phyloP scores from a whole-genome alignment of 2,888 invertebrate genomes.

The Drosophila infuscata region DNA sequence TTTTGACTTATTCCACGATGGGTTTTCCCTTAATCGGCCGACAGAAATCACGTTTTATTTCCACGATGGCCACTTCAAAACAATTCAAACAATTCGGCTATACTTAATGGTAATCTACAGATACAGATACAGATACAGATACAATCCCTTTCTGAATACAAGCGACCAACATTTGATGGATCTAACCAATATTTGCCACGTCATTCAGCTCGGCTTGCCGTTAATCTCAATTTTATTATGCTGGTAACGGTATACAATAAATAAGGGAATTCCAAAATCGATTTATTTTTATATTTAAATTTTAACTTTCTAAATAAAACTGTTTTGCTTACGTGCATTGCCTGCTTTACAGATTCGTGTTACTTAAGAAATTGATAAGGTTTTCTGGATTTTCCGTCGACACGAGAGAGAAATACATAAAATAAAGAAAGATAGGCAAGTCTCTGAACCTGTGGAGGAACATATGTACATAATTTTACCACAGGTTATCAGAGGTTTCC shows the following conservation, averaged over 20 bases:
- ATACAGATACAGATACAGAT: neutral
- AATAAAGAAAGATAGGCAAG: too few relatives aligned
- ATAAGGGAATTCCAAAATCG: too few relatives aligned
- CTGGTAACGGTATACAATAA: neutral
- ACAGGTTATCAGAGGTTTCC: neutral
- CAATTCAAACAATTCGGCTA: neutral
- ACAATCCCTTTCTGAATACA: neutral
- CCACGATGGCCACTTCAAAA: slow-evolving; percentile 14
- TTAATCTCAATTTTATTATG: neutral
- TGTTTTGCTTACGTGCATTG: neutral
- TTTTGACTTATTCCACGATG: slow-evolving; percentile 12
- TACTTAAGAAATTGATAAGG: neutral
- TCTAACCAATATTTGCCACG: too few relatives aligned
- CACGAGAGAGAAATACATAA: too few relatives aligned
- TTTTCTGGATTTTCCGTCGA: neutral
- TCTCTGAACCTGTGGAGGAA: neutral
- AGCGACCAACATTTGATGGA: neutral
- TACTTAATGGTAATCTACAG: slow-evolving; percentile 5
- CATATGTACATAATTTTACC: neutral
- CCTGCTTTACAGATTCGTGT: neutral
- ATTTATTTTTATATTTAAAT: neutral
- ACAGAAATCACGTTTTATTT: slow-evolving; percentile 34
- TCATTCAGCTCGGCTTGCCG: neutral
- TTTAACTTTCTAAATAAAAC: neutral
- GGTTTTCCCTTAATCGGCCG: slow-evolving; percentile 14